phyloP scores from a whole-genome alignment of 2,888 invertebrate species.

The Strigamia crassipes region DNA sequence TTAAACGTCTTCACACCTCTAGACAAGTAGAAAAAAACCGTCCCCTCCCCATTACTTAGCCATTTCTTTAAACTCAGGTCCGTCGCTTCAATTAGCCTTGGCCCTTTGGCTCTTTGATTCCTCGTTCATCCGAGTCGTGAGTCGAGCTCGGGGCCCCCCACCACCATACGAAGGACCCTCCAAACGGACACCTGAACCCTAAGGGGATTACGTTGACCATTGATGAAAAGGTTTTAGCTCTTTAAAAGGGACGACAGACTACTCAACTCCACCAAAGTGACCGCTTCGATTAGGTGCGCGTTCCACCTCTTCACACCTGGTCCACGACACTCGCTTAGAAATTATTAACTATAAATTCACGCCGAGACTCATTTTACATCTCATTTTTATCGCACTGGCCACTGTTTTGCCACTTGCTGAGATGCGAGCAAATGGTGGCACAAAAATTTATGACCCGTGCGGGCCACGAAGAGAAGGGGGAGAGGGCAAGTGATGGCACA shows the following conservation, averaged over 20 bases:
- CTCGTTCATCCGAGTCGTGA: background rate
- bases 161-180: background rate
- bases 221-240: constrained; percentile 9
- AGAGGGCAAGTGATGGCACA: constrained; percentile 42
- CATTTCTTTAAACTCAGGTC: background rate
- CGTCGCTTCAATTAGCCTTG: constrained; percentile 20
- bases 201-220: constrained; percentile 36
- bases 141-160: background rate
- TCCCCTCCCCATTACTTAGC: constrained; percentile 32
- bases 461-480: constrained; percentile 25
- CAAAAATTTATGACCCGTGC: constrained; percentile 17
- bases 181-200: constrained; percentile 32
- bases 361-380: background rate
- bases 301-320: background rate
- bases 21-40: constrained; percentile 10
- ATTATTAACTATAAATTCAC: constrained; percentile 25
- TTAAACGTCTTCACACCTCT: constrained; percentile 30
- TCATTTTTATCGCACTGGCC: constrained; percentile 8
- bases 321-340: background rate
- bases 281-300: constrained; percentile 5
- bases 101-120: constrained; percentile 20
- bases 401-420: constrained; percentile 28
- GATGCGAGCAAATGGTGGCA: constrained; percentile 23
- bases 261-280: background rate
- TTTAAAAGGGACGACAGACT: background rate